Conservation (phyloP, 2,888 invertebrate genomes). For the Actias luna region DNA sequence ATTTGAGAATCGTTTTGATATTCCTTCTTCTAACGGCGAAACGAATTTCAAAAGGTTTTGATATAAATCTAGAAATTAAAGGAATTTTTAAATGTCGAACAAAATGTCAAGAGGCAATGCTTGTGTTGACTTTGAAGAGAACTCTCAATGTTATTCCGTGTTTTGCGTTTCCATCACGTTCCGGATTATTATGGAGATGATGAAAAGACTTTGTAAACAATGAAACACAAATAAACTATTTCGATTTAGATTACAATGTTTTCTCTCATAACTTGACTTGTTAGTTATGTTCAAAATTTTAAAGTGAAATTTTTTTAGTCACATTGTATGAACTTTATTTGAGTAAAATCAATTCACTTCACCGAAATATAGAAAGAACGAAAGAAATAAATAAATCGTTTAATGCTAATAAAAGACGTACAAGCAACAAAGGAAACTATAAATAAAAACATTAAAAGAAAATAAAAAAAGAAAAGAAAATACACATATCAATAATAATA, state of each 20-base stretch:
- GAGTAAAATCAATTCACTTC: no score
- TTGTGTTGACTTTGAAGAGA: constrained; percentile 38
- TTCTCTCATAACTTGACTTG: neutral
- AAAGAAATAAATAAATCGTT: no score
- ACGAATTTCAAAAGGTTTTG: neutral
- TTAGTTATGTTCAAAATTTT: neutral
- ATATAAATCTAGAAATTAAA: constrained; percentile 22
- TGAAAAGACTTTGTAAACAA: constrained; percentile 13
- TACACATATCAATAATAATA: no score
- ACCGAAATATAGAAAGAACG: no score
- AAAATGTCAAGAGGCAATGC: constrained; percentile 32
- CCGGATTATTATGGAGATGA: constrained; percentile 30
- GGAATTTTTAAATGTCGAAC: constrained; percentile 31
- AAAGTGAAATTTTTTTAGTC: no score
- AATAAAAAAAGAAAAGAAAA: no score
- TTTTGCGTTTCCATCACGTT: constrained; percentile 41
- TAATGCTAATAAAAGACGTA: no score
- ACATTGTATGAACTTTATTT: no score
- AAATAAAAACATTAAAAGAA: no score
- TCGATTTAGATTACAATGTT: neutral
- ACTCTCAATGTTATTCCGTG: constrained; percentile 39
- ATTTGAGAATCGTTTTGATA: no score
- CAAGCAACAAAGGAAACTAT: no score
- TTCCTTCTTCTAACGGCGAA: neutral
- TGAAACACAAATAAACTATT: neutral